Conservation (phyloP, 2,797 vertebrate species). For the Paedocypris micromegethes region DNA sequence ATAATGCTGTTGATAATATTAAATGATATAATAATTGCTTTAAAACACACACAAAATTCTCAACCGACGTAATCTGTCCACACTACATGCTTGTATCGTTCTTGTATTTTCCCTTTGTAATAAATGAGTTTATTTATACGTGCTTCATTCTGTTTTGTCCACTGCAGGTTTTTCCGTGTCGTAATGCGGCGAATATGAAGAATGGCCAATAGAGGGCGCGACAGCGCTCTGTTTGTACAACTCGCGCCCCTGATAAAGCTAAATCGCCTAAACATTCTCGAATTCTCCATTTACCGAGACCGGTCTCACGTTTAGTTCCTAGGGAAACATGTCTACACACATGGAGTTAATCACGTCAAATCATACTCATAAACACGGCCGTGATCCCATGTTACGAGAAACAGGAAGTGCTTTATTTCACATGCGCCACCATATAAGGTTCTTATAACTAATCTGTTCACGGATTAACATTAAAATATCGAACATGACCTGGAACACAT, state of each 20-base stretch:
- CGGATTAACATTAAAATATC: too few relatives aligned
- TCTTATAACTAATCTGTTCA: too few relatives aligned
- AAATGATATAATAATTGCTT: too few relatives aligned
- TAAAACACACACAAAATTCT: too few relatives aligned
- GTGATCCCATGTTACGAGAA: conserved; percentile 10
- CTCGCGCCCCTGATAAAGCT: background rate
- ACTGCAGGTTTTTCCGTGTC: background rate
- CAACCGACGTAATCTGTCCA: too few relatives aligned
- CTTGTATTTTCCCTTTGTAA: too few relatives aligned
- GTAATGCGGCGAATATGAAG: background rate
- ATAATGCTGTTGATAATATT: too few relatives aligned
- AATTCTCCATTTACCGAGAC: background rate
- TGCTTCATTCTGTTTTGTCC: too few relatives aligned
- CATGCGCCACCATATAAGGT: background rate
- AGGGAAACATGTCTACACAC: background rate
- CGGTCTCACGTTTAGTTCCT: background rate
- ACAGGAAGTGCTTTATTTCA: conserved; percentile 14
- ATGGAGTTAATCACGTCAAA: background rate
- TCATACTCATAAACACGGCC: conserved; percentile 6
- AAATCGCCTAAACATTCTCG: conserved; percentile 3
- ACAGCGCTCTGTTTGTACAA: background rate
- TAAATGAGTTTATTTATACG: too few relatives aligned
- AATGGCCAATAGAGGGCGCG: conserved; percentile 12
- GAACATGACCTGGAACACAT: too few relatives aligned
- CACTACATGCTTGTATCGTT: too few relatives aligned